Percentiles rank a stretch among this genome's conserved stretches.
These are phyloP conservation scores for Aptenodytes forsteri DNA, from an alignment of 2,113 vertebrate species.

Conservation along the genomic window DNA sequence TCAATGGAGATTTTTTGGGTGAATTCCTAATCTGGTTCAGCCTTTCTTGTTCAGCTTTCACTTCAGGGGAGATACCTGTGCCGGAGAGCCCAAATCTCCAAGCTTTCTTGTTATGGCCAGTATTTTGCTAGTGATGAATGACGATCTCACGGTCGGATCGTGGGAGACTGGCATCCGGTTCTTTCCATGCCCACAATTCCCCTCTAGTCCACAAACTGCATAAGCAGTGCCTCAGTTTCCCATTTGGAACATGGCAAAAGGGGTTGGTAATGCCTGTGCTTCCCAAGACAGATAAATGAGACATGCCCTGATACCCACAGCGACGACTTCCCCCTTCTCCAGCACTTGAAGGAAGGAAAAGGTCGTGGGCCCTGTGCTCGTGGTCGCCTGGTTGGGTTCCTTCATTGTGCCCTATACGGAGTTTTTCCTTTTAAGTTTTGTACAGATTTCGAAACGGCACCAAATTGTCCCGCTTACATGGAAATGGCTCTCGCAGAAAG, in stretches of 20 bases:
- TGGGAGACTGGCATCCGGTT: accelerated
- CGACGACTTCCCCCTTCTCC: accelerated
- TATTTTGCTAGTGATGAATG: not conserved
- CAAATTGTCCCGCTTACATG: accelerated
- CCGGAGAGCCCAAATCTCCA: not conserved
- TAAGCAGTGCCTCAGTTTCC: not conserved
- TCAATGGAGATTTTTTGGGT: not conserved
- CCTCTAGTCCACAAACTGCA: not conserved
- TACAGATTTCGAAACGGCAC: not conserved
- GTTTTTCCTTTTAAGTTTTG: not conserved
- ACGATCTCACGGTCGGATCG: accelerated
- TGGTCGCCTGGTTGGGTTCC: not conserved
- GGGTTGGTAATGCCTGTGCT: not conserved
- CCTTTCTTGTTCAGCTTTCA: not conserved
- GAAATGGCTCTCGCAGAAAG: not conserved
- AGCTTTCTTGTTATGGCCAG: accelerated
- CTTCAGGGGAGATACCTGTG: not conserved
- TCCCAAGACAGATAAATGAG: not conserved
- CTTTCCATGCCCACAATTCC: not conserved
- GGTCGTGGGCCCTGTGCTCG: not conserved
- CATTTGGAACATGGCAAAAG: not conserved
- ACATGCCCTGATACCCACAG: not conserved
- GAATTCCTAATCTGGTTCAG: not conserved
- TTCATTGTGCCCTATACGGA: not conserved
- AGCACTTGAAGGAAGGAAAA: not conserved